Conservation (phyloP, 1,140 invertebrate species). For the Harlomillsia oculata region DNA sequence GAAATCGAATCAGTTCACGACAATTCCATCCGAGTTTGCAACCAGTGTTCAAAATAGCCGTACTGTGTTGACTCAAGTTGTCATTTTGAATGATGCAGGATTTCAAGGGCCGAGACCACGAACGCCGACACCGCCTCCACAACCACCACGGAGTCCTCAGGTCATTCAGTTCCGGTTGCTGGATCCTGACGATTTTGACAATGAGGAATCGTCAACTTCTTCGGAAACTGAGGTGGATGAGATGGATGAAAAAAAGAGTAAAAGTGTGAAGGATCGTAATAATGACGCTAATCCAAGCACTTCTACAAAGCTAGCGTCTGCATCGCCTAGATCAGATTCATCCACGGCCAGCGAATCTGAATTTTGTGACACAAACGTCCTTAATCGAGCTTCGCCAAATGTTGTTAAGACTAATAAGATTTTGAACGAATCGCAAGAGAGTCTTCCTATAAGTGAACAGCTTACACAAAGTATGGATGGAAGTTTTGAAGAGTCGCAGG, state of each 20-base stretch:
- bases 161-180: too few species aligned
- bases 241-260: too few species aligned
- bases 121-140: background rate
- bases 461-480: slow-evolving; percentile 38
- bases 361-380: slow-evolving; percentile 34
- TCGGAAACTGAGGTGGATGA: too few species aligned
- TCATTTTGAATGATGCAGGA: slow-evolving; percentile 18
- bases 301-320: too few species aligned
- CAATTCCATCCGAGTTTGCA: slow-evolving; percentile 37
- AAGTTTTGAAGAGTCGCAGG: too few species aligned
- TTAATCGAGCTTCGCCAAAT: slow-evolving; percentile 37
- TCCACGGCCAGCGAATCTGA: background rate
- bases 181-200: too few species aligned
- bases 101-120: background rate
- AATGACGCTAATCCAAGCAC: too few species aligned
- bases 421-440: too few species aligned
- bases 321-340: too few species aligned
- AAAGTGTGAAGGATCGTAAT: too few species aligned
- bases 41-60: slow-evolving; percentile 2
- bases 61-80: slow-evolving; percentile 21
- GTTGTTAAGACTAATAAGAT: slow-evolving; percentile 26
- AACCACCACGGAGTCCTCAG: background rate
- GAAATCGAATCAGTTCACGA: background rate
- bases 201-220: too few species aligned
- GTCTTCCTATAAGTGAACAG: slow-evolving; percentile 36